A percentile compares a stretch with the other conserved stretches of the same genome.
Evolutionary conservation across 2,888 invertebrate species (phyloP).

Genomic region (Andrena camellia): DNA sequence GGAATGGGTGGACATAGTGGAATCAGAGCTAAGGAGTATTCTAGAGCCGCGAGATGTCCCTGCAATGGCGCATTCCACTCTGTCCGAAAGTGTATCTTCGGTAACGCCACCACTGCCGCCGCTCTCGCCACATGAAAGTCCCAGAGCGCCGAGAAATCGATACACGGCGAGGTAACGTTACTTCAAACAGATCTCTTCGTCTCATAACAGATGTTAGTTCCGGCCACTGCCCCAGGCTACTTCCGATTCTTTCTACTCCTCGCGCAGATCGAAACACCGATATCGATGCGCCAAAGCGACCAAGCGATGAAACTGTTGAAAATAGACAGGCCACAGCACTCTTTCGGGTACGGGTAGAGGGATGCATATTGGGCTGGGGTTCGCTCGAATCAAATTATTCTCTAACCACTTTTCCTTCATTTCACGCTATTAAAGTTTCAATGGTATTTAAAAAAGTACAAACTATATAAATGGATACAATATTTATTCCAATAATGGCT

Average conservation of each 20-base stretch:
- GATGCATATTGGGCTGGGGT: background rate
- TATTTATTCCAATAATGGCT: too few relatives aligned
- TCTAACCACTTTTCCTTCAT: background rate
- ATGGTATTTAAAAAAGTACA: too few relatives aligned
- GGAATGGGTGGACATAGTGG: slow-evolving; percentile 93
- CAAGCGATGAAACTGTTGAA: slow-evolving; percentile 34
- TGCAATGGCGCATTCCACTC: slow-evolving; percentile 89
- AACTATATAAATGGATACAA: too few relatives aligned
- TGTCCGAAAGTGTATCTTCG: slow-evolving; percentile 89
- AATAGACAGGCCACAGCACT: slow-evolving; percentile 17
- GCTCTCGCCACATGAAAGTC: slow-evolving; percentile 89
- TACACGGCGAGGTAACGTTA: slow-evolving; percentile 81
- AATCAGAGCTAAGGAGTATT: slow-evolving; percentile 92
- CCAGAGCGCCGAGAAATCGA: slow-evolving; percentile 81
- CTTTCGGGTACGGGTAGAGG: background rate
- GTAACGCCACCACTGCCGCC: slow-evolving; percentile 93
- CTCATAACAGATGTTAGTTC: slow-evolving; percentile 66
- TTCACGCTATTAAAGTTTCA: too few relatives aligned
- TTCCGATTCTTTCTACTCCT: slow-evolving; percentile 62
- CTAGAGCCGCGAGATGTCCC: slow-evolving; percentile 90
- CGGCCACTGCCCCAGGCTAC: slow-evolving; percentile 63
- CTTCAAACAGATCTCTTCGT: slow-evolving; percentile 66
- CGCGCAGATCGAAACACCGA: slow-evolving; percentile 53
- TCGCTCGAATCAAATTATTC: slow-evolving; percentile 11
- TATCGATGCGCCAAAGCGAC: slow-evolving; percentile 43